Conservation (phyloP, 1,140 invertebrate species). For the Bradysia coprophila region DNA sequence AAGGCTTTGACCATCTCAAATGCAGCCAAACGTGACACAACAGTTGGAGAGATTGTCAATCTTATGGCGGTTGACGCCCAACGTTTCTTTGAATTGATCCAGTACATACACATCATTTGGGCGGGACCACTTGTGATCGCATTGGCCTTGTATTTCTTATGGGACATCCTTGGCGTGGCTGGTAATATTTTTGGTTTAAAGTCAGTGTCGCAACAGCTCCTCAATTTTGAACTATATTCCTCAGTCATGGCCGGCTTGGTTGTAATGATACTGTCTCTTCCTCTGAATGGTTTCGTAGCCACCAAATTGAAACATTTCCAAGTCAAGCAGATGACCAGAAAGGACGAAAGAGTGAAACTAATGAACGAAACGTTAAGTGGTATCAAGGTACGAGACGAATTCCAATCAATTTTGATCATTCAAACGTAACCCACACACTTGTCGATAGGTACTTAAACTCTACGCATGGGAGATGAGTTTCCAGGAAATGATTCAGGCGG, state of each 20-base stretch:
- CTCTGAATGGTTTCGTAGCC: constrained; percentile 1
- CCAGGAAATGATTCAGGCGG: constrained; percentile 64
- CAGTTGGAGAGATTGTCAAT: constrained; percentile 84
- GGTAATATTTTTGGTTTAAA: too few relatives aligned
- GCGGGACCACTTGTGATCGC: constrained; percentile 33
- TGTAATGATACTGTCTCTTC: constrained; percentile 26
- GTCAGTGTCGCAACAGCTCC: too few relatives aligned
- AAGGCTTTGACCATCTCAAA: constrained; percentile 72
- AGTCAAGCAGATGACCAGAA: constrained; percentile 26
- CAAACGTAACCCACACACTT: constrained; percentile 21
- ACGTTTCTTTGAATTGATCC: constrained; percentile 70
- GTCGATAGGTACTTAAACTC: constrained; percentile 45
- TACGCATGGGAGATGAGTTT: constrained; percentile 87
- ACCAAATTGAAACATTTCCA: constrained; percentile 16
- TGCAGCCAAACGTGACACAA: constrained; percentile 58
- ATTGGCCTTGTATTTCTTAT: constrained; percentile 34
- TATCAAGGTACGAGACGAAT: constrained; percentile 59
- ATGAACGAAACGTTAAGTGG: constrained; percentile 61
- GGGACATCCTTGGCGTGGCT: constrained; percentile 26
- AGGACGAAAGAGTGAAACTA: constrained; percentile 52
- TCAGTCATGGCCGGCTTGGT: constrained; percentile 36
- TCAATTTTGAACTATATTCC: too few relatives aligned
- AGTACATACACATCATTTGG: constrained; percentile 30
- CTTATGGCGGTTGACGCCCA: constrained; percentile 60
- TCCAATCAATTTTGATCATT: constrained; percentile 65